Conservation (phyloP, 2,113 vertebrate species). For the Piprites chloris region DNA sequence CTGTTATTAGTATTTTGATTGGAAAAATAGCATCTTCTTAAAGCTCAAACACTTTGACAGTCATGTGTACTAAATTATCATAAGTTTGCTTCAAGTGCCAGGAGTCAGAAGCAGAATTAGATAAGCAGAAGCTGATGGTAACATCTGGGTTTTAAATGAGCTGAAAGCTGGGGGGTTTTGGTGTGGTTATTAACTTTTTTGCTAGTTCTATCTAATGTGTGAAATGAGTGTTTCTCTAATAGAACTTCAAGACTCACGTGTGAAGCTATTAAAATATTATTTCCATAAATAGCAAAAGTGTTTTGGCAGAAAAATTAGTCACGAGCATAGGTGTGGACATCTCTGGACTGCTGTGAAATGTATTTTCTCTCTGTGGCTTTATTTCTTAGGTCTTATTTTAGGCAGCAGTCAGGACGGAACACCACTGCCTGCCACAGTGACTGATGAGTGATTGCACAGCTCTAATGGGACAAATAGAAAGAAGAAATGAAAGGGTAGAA, state of each 20-base stretch:
- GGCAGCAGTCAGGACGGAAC: not conserved
- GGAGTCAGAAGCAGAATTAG: not conserved
- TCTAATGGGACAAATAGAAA: conserved; percentile 55
- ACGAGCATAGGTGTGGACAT: not conserved
- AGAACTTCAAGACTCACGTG: not conserved
- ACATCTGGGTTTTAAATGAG: not conserved
- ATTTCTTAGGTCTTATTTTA: not conserved
- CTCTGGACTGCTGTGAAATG: not conserved
- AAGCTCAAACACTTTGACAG: not conserved
- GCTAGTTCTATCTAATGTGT: not conserved
- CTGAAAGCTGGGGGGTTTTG: not conserved
- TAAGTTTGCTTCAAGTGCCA: not conserved
- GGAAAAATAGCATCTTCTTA: not conserved
- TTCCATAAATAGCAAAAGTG: not conserved
- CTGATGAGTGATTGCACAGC: conserved; percentile 29
- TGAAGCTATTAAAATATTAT: not conserved
- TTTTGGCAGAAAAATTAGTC: not conserved
- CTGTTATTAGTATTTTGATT: not conserved
- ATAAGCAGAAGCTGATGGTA: not conserved
- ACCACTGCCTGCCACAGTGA: conserved; percentile 1
- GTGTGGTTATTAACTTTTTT: not conserved
- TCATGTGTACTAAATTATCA: not conserved
- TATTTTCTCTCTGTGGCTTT: not conserved
- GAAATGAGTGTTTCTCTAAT: not conserved
- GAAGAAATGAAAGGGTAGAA: conserved; percentile 59